Evolutionary conservation across 1,140 invertebrate genomes (phyloP).

Genomic region (Leptestheria dahalacensis): DNA sequence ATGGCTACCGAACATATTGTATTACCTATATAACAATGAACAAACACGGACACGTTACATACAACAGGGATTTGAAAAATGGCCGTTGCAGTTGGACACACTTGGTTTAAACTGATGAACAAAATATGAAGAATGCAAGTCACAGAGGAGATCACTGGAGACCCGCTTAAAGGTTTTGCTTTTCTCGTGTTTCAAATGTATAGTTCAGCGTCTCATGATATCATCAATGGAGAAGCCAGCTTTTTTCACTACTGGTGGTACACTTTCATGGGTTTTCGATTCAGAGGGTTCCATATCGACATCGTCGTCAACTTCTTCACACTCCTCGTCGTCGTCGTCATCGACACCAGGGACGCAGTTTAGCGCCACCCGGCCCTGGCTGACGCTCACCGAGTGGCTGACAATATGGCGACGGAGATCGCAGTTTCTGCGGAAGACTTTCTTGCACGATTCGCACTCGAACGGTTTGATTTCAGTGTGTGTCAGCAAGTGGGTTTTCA

Average conservation of each 20-base stretch:
- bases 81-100: too few species aligned
- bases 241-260: constrained; percentile 30
- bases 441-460: constrained; percentile 72
- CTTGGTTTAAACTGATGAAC: neutral
- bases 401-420: constrained; percentile 67
- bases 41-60: too few species aligned
- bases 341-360: constrained; percentile 21
- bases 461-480: constrained; percentile 93
- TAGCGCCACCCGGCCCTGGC: constrained; percentile 26
- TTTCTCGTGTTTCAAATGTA: neutral
- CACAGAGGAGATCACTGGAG: constrained; percentile 12
- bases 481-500: constrained; percentile 79
- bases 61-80: too few species aligned
- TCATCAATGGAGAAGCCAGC: constrained; percentile 52
- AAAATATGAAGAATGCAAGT: neutral
- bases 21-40: too few species aligned
- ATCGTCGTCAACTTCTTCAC: constrained; percentile 2
- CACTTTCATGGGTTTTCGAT: neutral
- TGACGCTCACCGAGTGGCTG: constrained; percentile 55
- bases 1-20: neutral
- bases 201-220: constrained; percentile 45
- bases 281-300: constrained; percentile 5
- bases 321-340: constrained; percentile 13
- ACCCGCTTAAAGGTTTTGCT: neutral
- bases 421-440: constrained; percentile 73